Percentiles rank a stretch among this genome's conserved stretches.
Conservation (phyloP, 2,113 vertebrate species). For the Alligator mississippiensis region DNA sequence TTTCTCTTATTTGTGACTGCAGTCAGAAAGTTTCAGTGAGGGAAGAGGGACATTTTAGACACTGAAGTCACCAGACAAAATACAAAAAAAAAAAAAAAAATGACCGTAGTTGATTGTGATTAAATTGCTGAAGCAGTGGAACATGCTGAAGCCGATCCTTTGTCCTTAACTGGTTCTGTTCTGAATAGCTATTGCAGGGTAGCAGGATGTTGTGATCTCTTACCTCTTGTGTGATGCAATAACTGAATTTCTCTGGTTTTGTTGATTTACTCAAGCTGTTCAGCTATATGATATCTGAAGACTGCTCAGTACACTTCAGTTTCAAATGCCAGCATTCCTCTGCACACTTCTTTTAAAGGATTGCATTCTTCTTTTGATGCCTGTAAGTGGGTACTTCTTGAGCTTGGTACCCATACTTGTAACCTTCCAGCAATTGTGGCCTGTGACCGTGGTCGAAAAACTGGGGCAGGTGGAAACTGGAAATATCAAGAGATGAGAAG, state of each 20-base stretch:
- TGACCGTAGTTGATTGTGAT: not conserved
- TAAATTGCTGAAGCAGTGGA: constrained; percentile 41
- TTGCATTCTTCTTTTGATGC: not conserved
- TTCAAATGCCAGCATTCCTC: not conserved
- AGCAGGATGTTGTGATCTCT: constrained; percentile 17
- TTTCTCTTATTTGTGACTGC: not conserved
- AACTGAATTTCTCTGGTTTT: constrained; percentile 13
- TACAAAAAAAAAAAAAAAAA: constrained; percentile 3
- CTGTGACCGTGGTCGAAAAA: not conserved
- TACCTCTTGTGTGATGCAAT: constrained; percentile 57
- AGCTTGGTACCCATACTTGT: constrained; percentile 15
- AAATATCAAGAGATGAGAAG: constrained; percentile 17
- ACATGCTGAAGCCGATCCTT: constrained; percentile 42
- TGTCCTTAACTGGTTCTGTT: constrained; percentile 26
- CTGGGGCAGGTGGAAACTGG: not conserved
- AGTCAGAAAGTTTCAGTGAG: not conserved
- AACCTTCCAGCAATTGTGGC: constrained; percentile 25
- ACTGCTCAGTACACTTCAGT: not conserved
- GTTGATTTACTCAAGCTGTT: constrained; percentile 13
- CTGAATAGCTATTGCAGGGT: not conserved
- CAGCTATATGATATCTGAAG: not conserved
- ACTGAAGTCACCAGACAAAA: not conserved
- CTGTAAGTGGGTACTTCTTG: constrained; percentile 37
- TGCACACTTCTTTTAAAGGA: constrained; percentile 9
- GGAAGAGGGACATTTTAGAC: not conserved